Percentiles rank a stretch among this genome's conserved stretches.
These are phyloP conservation scores for Glaucomys volans DNA, from an alignment of 2,113 vertebrate genomes.

Conservation along the genomic window DNA sequence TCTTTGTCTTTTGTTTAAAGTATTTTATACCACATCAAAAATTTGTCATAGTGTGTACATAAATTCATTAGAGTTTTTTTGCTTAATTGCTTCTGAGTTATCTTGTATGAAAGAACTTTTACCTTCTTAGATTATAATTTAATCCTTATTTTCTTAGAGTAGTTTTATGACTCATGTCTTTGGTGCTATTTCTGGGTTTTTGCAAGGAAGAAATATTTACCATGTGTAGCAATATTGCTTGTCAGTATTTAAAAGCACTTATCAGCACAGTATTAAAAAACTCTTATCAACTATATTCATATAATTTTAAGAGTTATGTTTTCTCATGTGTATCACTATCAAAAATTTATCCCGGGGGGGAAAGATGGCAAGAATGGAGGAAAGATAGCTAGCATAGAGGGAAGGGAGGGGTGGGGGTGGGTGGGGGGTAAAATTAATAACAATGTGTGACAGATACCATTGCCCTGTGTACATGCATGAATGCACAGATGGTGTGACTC, in stretches of 20 bases:
- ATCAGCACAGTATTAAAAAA: constrained; percentile 27
- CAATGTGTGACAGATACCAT: no score
- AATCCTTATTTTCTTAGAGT: background rate
- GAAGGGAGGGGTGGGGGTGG: no score
- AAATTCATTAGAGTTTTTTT: background rate
- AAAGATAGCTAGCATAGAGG: no score
- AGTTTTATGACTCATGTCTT: background rate
- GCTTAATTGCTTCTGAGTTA: background rate
- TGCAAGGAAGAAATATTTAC: constrained; percentile 51
- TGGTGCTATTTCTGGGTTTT: background rate
- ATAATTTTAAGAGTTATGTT: background rate
- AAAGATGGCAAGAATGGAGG: no score
- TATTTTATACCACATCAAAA: no score
- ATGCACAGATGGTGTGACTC: no score
- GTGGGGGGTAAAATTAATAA: no score
- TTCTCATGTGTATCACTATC: background rate
- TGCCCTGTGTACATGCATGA: no score
- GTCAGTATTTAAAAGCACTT: constrained; percentile 70
- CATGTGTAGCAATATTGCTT: constrained; percentile 49
- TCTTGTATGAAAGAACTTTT: background rate
- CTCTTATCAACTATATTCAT: background rate
- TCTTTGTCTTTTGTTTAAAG: no score
- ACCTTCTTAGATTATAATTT: background rate
- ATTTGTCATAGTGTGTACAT: no score
- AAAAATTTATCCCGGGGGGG: no score